Percentiles rank a stretch among this genome's conserved stretches.
phyloP scores from a whole-genome alignment of 2,797 vertebrate genomes.

The Emys orbicularis region DNA sequence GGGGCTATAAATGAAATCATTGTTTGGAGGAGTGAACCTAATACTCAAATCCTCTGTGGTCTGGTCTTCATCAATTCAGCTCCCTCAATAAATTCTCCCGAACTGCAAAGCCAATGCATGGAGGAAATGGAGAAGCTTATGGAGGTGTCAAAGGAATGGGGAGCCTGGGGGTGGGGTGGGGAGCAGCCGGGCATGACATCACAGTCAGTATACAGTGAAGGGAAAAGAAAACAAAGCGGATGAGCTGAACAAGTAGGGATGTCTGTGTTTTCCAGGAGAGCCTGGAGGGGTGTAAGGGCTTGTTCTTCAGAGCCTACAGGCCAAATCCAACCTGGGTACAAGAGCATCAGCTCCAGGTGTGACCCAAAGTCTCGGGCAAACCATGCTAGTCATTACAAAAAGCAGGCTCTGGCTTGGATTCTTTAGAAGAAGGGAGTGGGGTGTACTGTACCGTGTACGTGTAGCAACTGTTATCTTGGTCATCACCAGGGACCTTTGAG shows the following conservation, averaged over 20 bases:
- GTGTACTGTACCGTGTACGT: background rate
- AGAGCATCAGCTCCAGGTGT: background rate
- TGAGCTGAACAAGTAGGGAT: background rate
- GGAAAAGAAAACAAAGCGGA: background rate
- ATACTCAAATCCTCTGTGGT: background rate
- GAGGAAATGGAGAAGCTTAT: background rate
- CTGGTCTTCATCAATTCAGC: conserved; percentile 45
- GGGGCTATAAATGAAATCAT: conserved; percentile 33
- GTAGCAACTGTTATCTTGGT: background rate
- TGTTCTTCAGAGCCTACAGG: background rate
- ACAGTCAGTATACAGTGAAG: too few species aligned
- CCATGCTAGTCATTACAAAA: background rate
- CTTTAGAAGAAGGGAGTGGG: background rate
- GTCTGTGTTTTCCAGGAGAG: background rate
- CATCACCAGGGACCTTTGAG: too few species aligned
- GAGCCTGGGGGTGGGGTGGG: too few species aligned
- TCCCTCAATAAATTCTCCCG: background rate
- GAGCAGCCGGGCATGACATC: background rate
- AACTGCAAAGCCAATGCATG: rapidly evolving
- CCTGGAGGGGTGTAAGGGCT: background rate
- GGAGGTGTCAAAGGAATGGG: background rate
- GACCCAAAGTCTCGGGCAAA: background rate
- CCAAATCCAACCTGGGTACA: too few species aligned
- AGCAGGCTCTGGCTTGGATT: background rate
- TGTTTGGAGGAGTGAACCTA: background rate